These are phyloP conservation scores for Pyrrhia umbra DNA, from an alignment of 2,888 invertebrate genomes.

Conservation along the genomic window DNA sequence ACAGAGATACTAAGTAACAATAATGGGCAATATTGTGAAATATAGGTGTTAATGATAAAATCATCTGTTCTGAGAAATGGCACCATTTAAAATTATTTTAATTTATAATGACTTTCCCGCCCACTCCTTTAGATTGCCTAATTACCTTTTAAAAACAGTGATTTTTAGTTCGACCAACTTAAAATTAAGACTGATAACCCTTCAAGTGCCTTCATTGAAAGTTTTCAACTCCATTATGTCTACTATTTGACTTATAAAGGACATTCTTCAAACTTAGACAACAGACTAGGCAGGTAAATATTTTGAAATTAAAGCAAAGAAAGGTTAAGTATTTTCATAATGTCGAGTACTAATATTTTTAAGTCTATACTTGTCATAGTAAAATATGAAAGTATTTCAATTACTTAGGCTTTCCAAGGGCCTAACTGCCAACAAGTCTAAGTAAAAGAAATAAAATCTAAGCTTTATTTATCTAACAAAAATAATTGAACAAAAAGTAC, in stretches of 20 bases:
- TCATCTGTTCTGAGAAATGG: too few relatives aligned
- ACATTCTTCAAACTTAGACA: constrained; percentile 20
- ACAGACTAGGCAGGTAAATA: constrained; percentile 21
- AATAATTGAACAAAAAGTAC: constrained; percentile 22
- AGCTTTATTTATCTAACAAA: neutral
- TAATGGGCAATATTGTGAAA: neutral
- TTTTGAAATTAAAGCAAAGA: constrained; percentile 17
- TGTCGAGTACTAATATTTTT: neutral
- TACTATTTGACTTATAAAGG: constrained; percentile 55
- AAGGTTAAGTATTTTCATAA: neutral
- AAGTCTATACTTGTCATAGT: neutral
- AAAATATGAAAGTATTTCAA: neutral
- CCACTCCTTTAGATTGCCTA: neutral
- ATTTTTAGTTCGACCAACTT: neutral
- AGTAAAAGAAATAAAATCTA: constrained; percentile 18
- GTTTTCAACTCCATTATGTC: constrained; percentile 66
- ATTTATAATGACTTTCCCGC: neutral
- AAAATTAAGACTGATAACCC: constrained; percentile 36
- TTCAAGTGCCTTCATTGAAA: constrained; percentile 57
- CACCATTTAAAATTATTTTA: neutral
- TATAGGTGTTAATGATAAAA: neutral
- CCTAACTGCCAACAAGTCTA: neutral
- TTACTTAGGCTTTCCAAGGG: neutral
- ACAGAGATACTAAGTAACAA: too few relatives aligned
- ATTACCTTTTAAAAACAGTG: neutral